Evolutionary conservation across 2,113 vertebrate genomes (phyloP).

Genomic region (Dromas ardeola): DNA sequence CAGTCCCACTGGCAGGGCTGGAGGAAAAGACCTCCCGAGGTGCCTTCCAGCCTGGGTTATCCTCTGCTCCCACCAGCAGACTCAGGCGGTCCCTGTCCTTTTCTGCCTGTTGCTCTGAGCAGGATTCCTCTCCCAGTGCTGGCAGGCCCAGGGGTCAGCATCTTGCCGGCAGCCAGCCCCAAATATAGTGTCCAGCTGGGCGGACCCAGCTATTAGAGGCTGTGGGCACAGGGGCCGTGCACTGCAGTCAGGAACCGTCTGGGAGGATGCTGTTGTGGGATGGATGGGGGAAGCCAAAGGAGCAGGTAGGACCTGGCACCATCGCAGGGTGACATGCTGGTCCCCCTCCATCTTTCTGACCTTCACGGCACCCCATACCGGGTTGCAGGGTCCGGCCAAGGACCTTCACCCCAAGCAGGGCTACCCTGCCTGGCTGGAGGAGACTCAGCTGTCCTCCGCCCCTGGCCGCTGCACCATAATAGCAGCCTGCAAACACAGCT

Average conservation of each 20-base stretch:
- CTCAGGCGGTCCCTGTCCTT: not conserved
- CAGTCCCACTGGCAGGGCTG: not conserved
- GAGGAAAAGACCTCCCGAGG: accelerated
- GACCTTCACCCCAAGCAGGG: not conserved
- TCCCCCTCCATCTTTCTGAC: not conserved
- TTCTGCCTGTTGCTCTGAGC: accelerated
- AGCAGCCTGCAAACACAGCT: slow-evolving; percentile 33
- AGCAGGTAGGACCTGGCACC: not conserved
- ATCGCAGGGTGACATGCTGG: not conserved
- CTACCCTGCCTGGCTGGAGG: not conserved
- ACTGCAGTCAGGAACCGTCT: accelerated
- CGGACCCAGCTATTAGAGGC: not conserved
- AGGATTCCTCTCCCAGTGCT: not conserved
- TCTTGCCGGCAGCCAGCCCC: accelerated
- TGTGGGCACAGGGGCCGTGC: not conserved
- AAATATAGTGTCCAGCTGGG: not conserved
- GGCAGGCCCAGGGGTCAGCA: not conserved
- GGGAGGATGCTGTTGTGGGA: not conserved
- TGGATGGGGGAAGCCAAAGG: not conserved
- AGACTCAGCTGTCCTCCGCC: not conserved
- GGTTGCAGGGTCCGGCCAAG: accelerated
- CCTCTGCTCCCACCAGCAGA: not conserved
- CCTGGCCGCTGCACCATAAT: not conserved
- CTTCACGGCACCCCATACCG: accelerated
- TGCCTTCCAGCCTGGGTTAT: not conserved